Evolutionary conservation across 2,888 invertebrate genomes (phyloP), one percentile per base, ranked within the genome.

Genomic region (Habrosyne pyritoides): DNA sequence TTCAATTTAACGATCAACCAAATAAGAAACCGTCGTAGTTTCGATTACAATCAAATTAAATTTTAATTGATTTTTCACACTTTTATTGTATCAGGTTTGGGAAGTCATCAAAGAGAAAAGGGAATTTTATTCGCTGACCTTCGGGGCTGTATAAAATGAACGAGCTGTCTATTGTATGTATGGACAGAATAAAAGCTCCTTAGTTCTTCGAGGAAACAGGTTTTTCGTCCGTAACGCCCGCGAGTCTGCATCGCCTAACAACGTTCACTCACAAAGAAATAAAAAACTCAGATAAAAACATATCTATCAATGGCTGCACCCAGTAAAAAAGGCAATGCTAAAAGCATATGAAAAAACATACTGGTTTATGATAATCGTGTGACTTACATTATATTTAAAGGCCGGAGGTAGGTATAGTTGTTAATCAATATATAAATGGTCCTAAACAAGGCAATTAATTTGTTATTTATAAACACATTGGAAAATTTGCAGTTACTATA

Each of bases 161-260:
- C 47, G 14, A 26, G 47, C 21, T 48, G 53, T 42, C 5, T 42
- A 18, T 8, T 42, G 42, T 42, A 63, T 69, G 68, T 66, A 70
- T 75, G 76, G 76, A 42, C 42, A 42, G 18, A 71, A 63, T 71
- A 72, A 67, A 59, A 46, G 69, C 58, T 58, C 58, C 62, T 61
- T 65, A 62, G 61, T 42, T 42, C 42, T 42, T 73, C 73, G 63
- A 71, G 63, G 68, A 73, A 86, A 89, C 89, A 66, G 85, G 90
- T 90, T 89, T 71, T 60, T 58, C 64, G 84, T 72, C 84, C 83
- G 81, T 75, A 87, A 81, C 84, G 89, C 87, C 90, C 87, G 88
- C 81, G 66, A 82, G 89, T 88, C 90, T 89, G 83, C 81, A 78
- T 80, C 77, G 75, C 78, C 84, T 81, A 77, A 77, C 50, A 22